Percentiles rank a stretch among this genome's conserved stretches.
phyloP scores from a whole-genome alignment of 2,113 vertebrate genomes.

The Chaetura pelagica region DNA sequence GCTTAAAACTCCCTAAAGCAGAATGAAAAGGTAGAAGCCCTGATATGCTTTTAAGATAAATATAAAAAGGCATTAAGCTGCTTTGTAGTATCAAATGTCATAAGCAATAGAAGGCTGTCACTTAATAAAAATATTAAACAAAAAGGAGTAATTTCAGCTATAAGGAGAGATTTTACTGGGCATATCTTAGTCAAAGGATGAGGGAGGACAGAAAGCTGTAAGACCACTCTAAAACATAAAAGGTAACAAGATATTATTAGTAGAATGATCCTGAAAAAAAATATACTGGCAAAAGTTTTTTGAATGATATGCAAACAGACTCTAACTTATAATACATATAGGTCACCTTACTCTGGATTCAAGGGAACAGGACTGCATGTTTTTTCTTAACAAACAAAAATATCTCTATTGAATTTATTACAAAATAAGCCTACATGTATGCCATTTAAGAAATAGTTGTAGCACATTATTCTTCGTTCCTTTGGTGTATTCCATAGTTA shows the following conservation, averaged over 20 bases:
- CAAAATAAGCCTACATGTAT: neutral
- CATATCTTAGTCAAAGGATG: neutral
- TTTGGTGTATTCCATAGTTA: neutral
- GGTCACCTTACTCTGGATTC: neutral
- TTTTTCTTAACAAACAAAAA: neutral
- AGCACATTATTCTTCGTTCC: neutral
- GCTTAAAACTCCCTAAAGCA: neutral
- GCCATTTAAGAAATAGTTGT: neutral
- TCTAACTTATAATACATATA: neutral
- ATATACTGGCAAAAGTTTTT: neutral
- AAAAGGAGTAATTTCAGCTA: neutral
- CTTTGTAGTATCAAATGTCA: neutral
- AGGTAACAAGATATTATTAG: neutral
- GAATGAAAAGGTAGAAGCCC: neutral
- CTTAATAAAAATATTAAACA: neutral
- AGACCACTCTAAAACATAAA: neutral
- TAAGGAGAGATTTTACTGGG: neutral
- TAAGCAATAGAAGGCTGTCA: neutral
- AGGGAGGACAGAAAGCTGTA: neutral
- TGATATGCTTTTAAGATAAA: neutral
- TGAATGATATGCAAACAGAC: neutral
- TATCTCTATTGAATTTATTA: neutral
- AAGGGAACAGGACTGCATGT: neutral
- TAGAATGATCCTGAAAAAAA: neutral
- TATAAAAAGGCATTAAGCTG: neutral